Conservation (phyloP, 2,888 invertebrate genomes). For the Pristionchus japonicus region DNA sequence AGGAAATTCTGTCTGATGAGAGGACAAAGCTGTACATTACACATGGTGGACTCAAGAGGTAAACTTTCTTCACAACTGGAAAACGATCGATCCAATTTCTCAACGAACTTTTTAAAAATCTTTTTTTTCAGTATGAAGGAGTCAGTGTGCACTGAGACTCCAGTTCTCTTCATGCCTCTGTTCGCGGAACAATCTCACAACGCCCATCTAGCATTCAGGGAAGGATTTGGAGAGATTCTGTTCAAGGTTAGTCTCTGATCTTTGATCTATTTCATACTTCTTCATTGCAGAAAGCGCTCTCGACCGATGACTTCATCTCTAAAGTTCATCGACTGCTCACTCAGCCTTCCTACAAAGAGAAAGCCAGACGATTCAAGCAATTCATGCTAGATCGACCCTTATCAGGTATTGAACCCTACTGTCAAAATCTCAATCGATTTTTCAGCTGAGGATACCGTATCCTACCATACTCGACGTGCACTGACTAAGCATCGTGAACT, state of each 20-base stretch:
- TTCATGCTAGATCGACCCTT: constrained; percentile 57
- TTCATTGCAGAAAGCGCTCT: background rate
- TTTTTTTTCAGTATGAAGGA: constrained; percentile 59
- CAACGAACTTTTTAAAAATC: background rate
- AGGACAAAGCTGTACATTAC: constrained; percentile 54
- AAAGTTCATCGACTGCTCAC: constrained; percentile 4
- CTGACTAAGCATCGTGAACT: constrained; percentile 6
- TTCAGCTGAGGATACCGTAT: constrained; percentile 21
- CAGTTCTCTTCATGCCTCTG: constrained; percentile 60
- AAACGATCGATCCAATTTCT: background rate
- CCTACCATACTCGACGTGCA: constrained; percentile 34
- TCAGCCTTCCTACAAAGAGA: constrained; percentile 50
- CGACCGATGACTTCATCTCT: background rate
- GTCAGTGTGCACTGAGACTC: constrained; percentile 56
- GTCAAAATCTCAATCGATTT: background rate
- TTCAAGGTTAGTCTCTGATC: constrained; percentile 45
- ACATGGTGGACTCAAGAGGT: constrained; percentile 63
- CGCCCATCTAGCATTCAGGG: constrained; percentile 52
- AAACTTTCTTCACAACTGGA: no score
- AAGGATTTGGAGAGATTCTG: constrained; percentile 51
- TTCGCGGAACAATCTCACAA: constrained; percentile 63
- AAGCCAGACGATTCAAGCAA: constrained; percentile 37
- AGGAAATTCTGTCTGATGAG: constrained; percentile 53
- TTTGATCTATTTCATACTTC: constrained; percentile 9
- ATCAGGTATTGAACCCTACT: background rate